These are phyloP conservation scores for Elaphurus davidianus DNA, from an alignment of 2,113 vertebrate species.

Conservation along the genomic window DNA sequence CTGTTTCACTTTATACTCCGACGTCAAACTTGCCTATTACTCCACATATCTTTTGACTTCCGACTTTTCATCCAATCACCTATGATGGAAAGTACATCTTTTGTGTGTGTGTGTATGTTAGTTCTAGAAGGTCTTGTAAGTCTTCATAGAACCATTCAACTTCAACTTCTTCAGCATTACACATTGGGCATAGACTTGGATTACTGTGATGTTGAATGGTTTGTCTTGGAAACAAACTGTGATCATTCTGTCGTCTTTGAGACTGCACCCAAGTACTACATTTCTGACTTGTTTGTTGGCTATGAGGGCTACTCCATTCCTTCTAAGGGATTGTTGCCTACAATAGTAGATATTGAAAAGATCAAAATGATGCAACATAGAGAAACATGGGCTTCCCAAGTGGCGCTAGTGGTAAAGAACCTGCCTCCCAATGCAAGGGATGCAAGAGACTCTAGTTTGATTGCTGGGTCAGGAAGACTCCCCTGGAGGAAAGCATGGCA, in stretches of 20 bases:
- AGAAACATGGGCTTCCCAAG: neutral
- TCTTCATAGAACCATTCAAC: neutral
- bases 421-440: neutral
- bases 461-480: neutral
- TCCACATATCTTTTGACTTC: neutral
- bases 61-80: neutral
- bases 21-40: neutral
- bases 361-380: neutral
- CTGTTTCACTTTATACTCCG: neutral
- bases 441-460: neutral
- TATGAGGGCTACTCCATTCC: neutral
- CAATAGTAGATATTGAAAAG: neutral
- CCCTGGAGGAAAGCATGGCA: neutral
- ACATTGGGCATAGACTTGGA: neutral
- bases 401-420: neutral
- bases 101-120: neutral
- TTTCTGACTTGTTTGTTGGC: neutral
- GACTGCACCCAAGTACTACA: neutral
- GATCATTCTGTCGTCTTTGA: neutral
- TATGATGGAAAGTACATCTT: neutral
- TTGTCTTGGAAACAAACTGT: neutral
- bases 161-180: neutral
- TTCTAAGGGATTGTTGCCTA: neutral
- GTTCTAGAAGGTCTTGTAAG: neutral
- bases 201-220: neutral